These are phyloP conservation scores for Vidua macroura DNA, from an alignment of 2,113 vertebrate genomes.

Conservation along the genomic window DNA sequence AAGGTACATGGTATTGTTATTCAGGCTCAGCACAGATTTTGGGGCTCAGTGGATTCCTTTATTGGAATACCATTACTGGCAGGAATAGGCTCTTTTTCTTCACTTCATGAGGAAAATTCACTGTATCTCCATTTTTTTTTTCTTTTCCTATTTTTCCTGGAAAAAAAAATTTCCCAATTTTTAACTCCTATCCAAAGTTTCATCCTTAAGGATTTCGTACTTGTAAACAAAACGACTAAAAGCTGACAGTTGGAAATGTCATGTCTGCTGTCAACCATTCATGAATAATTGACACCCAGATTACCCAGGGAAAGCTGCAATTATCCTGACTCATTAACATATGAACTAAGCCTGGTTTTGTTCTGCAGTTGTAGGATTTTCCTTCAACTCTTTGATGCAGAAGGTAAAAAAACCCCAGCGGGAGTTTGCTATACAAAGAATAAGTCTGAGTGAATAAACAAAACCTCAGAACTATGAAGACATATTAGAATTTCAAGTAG, in stretches of 20 bases:
- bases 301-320: constrained; percentile 76
- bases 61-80: neutral
- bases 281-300: constrained; percentile 78
- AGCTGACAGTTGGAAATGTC: constrained; percentile 74
- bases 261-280: constrained; percentile 66
- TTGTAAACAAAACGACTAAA: constrained; percentile 72
- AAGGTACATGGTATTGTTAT: rapidly evolving
- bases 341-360: constrained; percentile 65
- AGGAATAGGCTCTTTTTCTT: neutral
- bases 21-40: neutral
- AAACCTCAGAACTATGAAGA: constrained; percentile 19
- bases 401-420: constrained; percentile 50
- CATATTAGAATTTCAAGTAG: constrained; percentile 26
- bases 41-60: neutral
- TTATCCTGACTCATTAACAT: constrained; percentile 76
- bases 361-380: constrained; percentile 66
- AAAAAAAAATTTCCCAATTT: neutral
- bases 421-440: constrained; percentile 56
- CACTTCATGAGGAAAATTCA: neutral
- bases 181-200: constrained; percentile 19
- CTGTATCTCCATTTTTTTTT: neutral
- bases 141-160: neutral
- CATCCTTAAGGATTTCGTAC: constrained; percentile 35
- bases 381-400: constrained; percentile 68
- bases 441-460: constrained; percentile 38